These are phyloP conservation scores for Drosophila neocordata DNA, from an alignment of 1,140 invertebrate genomes.

Conservation along the genomic window DNA sequence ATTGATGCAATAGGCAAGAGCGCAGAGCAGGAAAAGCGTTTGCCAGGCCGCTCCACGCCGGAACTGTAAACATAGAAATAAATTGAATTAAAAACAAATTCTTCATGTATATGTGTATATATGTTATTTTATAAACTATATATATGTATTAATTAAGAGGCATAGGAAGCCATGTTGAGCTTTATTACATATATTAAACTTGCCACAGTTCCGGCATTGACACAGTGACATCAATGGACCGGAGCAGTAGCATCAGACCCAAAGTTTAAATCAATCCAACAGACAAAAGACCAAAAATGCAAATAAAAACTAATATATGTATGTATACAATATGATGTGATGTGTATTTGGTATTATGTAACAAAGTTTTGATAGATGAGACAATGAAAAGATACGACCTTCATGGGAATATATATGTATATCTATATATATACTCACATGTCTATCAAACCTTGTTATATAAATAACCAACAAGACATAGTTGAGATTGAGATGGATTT, in stretches of 20 bases:
- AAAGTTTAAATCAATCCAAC: constrained; percentile 27
- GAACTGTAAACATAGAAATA: constrained; percentile 57
- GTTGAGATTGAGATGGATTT: constrained; percentile 35
- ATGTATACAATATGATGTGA: background rate
- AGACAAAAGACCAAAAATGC: constrained; percentile 37
- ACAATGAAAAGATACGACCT: constrained; percentile 1
- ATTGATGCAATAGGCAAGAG: constrained; percentile 70
- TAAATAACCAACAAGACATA: constrained; percentile 26
- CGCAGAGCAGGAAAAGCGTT: constrained; percentile 74
- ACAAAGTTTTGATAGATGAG: constrained; percentile 1
- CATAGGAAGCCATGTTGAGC: too few species aligned
- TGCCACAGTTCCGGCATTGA: constrained; percentile 45
- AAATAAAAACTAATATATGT: background rate
- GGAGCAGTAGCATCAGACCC: background rate
- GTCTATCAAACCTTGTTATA: constrained; percentile 49
- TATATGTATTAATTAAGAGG: too few species aligned
- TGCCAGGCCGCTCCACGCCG: constrained; percentile 80
- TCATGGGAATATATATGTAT: background rate
- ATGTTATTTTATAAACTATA: too few species aligned
- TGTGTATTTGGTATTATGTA: background rate
- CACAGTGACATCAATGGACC: constrained; percentile 60
- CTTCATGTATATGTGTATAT: background rate
- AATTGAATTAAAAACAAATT: constrained; percentile 12
- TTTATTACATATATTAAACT: background rate
- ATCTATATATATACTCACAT: background rate